These are phyloP conservation scores for Phaetusa simplex DNA, from an alignment of 2,113 vertebrate genomes.

Conservation along the genomic window DNA sequence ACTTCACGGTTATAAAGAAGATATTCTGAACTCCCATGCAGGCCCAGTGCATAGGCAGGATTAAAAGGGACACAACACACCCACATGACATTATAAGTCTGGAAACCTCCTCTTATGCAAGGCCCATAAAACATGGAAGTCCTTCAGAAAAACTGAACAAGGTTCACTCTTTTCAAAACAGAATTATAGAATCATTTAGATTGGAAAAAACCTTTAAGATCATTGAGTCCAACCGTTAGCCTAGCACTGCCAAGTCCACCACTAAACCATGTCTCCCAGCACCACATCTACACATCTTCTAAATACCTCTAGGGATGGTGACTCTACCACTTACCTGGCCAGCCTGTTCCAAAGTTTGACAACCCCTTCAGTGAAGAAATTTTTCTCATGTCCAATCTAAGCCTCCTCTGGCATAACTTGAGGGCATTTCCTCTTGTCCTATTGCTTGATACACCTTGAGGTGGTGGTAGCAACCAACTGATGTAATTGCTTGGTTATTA, in stretches of 20 bases:
- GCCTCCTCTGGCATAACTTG: background rate
- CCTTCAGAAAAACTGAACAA: background rate
- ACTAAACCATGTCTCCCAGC: background rate
- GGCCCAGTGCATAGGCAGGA: background rate
- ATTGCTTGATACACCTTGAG: background rate
- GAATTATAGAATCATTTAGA: background rate
- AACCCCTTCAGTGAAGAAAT: background rate
- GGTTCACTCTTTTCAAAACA: background rate
- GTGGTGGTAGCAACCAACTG: background rate
- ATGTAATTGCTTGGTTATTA: background rate
- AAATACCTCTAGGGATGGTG: background rate
- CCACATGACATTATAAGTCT: background rate
- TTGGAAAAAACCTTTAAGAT: background rate
- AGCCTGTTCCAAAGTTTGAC: background rate
- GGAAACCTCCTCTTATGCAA: background rate
- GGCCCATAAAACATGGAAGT: background rate
- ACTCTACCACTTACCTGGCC: background rate
- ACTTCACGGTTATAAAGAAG: background rate
- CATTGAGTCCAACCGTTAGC: background rate
- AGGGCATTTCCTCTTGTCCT: background rate
- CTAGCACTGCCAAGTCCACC: background rate
- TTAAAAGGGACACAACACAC: background rate
- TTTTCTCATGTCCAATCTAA: background rate
- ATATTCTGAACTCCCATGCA: background rate
- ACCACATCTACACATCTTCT: background rate